Conservation (phyloP, 2,888 invertebrate species). For the Calephelis perditalis region DNA sequence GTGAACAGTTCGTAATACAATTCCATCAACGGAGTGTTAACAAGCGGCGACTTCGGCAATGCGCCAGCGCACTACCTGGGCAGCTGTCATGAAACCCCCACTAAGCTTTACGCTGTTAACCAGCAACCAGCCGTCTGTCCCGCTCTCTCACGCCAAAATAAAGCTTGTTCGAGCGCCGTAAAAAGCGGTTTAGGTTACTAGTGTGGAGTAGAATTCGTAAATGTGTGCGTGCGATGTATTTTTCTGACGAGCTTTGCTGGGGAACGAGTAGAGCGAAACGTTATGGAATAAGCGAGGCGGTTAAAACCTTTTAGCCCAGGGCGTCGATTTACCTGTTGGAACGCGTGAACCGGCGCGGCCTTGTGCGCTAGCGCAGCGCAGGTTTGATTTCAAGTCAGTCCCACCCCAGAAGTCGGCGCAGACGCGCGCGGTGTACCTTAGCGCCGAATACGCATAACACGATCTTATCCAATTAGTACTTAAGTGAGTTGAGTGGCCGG, state of each 20-base stretch:
- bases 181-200: slow-evolving; percentile 69
- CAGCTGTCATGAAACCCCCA: slow-evolving; percentile 71
- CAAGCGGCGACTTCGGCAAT: slow-evolving; percentile 67
- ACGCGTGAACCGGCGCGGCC: slow-evolving; percentile 79
- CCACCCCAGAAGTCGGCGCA: slow-evolving; percentile 71
- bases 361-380: slow-evolving; percentile 79
- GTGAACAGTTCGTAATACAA: slow-evolving; percentile 56
- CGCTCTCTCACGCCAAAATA: slow-evolving; percentile 52
- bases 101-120: slow-evolving; percentile 55
- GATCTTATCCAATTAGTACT: slow-evolving; percentile 74
- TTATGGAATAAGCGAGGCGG: slow-evolving; percentile 48
- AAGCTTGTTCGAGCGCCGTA: slow-evolving; percentile 63
- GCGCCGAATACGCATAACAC: slow-evolving; percentile 48
- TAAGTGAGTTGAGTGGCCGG: slow-evolving; percentile 75
- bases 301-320: slow-evolving; percentile 52
- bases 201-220: slow-evolving; percentile 46
- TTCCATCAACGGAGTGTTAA: slow-evolving; percentile 67
- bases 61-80: slow-evolving; percentile 70
- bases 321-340: slow-evolving; percentile 77
- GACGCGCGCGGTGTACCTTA: slow-evolving; percentile 57
- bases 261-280: slow-evolving; percentile 50
- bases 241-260: slow-evolving; percentile 67
- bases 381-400: slow-evolving; percentile 70
- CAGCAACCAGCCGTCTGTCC: slow-evolving; percentile 61
- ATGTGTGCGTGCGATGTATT: slow-evolving; percentile 65